Base-by-base conservation (phyloP, 2,888 invertebrate genomes). In the Cephus nigrinus region DNA sequence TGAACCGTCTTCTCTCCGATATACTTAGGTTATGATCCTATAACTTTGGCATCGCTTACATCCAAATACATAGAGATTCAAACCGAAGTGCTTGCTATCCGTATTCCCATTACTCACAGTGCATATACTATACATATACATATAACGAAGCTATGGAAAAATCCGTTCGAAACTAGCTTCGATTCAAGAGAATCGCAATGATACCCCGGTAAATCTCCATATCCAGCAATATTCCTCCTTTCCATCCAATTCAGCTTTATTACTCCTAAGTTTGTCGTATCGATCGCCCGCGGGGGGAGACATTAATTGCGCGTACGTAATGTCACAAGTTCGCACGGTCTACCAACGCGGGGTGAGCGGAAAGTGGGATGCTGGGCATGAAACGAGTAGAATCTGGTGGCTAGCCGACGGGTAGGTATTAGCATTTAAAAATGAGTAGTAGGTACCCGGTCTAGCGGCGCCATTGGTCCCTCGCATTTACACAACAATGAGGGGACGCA, bases 401-500 rank as follows among this genome's bases (percentile, higher is more conserved):
- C 55, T 55, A 23, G 55, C 23, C 55, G 55, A 55, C 83, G 82
- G 81, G 81, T 81, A 80, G 81, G 83, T 88, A 91, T 91, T 90
- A 91, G 88, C 91, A 91, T 91, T 90, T 90, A 88, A 90, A 91
- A 90, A 87, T 86, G 84, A 82, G 84, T 84, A 77, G 76, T 75
- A 68, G 85, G 85, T 85, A 82, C 85, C 86, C 88, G 82, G 85
- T 87, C 86, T 89, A 88, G 88, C 89, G 89, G 88, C 90, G 89
- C 89, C 90, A 91, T 91, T 91, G 91, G 88, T 86, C 86, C 86
- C 84, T 55, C 55, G 86, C 87, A 91, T 91, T 91, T 90, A 90
- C 90, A 90, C 90, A 91, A 91, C 90, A 91, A 91, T 91, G 88
- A 91, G 87, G 84, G 86, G 82, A 87, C 85, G 88, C 87, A 85